Evolutionary conservation across 1,140 invertebrate genomes (phyloP), one percentile per base, ranked within the genome.

Genomic region (Piezodorus guildinii): DNA sequence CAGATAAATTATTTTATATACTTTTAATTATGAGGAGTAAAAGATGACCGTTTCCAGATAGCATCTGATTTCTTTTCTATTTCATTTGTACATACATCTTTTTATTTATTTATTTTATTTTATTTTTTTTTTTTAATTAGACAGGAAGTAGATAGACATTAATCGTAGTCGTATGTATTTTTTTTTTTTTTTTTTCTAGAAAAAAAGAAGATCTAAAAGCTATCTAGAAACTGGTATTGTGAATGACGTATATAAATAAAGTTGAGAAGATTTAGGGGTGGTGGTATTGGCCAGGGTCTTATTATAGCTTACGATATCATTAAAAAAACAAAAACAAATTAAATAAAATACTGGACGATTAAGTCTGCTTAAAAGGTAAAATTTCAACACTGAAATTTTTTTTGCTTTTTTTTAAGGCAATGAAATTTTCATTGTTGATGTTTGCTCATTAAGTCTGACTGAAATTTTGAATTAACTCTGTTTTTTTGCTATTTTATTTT

Each of bases 11-110:
- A 3, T 30, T 4, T 30, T n/a, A n/a, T n/a, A n/a, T 46, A 46
- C 16, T n/a, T 49, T 49, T 19, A 49, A 49, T 49, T 49, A 49
- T 21, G 10, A 49, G n/a, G 46, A 19, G 34, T 39, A 49, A 49
- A 49, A 19, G n/a, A 49, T n/a, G 21, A 49, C 52, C 2, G 52
- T 56, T 56, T 56, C 52, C 52, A 56, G 52, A 56, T 56, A 56
- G 52, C 52, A 56, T 19, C 23, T 23, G n/a, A 49, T 17, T 49
- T 49, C n/a, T 19, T 49, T 49, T 49, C 15, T n/a, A 5, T 19
- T 19, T 8, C 27, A 30, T 30, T 30, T 30, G n/a, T n/a, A 30
- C 27, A 4, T 30, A 4, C 8, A 30, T 49, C 17, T 49, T 49
- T 17, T 49, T n/a, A 17, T 49, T 49, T 49, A 3, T n/a, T 6